Percentiles rank a stretch among this genome's conserved stretches.
Evolutionary conservation across 2,113 vertebrate genomes (phyloP).

Genomic region (Spilogale gracilis): DNA sequence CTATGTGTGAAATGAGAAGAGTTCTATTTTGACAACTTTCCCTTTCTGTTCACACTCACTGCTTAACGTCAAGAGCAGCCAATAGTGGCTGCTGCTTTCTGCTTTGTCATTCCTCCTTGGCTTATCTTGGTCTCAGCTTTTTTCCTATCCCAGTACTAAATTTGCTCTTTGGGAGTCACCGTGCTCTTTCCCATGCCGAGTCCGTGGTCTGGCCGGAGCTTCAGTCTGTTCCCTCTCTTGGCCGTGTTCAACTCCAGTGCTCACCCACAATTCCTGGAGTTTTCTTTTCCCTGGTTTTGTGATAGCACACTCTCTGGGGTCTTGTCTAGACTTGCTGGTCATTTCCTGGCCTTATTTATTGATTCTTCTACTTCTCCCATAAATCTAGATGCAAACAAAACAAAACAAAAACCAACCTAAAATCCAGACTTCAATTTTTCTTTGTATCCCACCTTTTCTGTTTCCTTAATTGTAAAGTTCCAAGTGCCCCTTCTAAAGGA

Average conservation of each 20-base stretch:
- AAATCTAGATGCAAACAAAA: not conserved
- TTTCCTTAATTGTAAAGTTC: conserved; percentile 60
- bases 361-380: not conserved
- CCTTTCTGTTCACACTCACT: not conserved
- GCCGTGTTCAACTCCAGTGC: not conserved
- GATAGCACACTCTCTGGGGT: not conserved
- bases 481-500: not conserved
- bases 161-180: not conserved
- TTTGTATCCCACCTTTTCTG: not conserved
- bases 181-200: not conserved
- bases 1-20: not conserved
- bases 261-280: not conserved
- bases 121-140: not conserved
- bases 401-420: not conserved
- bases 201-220: not conserved
- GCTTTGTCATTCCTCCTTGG: not conserved
- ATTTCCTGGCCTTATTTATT: not conserved
- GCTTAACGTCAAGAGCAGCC: not conserved
- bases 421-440: not conserved
- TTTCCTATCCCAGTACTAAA: not conserved
- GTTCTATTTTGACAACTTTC: conserved; percentile 23
- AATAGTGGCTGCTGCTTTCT: not conserved
- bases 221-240: not conserved
- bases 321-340: not conserved
- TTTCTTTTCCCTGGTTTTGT: not conserved